Evolutionary conservation across 2,113 vertebrate genomes (phyloP), one percentile per base, ranked within the genome.

Genomic region (Ammodytes marinus): DNA sequence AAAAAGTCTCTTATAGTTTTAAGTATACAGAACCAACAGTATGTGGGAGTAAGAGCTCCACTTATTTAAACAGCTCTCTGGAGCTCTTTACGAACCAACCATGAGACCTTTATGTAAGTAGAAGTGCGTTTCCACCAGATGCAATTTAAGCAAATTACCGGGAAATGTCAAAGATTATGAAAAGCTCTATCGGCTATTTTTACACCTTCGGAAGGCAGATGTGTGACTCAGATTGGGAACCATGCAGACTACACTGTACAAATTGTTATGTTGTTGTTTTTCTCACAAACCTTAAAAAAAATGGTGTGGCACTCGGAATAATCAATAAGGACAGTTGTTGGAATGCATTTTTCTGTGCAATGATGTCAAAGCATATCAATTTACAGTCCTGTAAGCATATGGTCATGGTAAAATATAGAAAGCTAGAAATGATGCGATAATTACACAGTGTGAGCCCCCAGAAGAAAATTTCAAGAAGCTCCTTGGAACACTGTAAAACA

Each of bases 31-130:
- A 27, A 27, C 27, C 27, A 1, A 27, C 27, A 27, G 27, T 27
- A 47, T 74, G 74, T 69, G 65, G 61, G 65, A 89, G 84, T 67
- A 68, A 79, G 60, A 88, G 73, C 72, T 83, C 53, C 82, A 87
- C 74, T 91, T 84, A 85, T 72, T 88, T 66, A 70, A 86, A 79
- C 61, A 77, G 74, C 77, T 82, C 71, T 79, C 69, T 60, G 66
- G 69, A 86, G 69, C 72, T 52, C 45, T 77, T 55, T 66, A 37
- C 6, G 9, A 76, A 69, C 47, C 74, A 76, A 69, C 47, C 74
- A 58, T 12, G 19, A 76, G 77, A 77, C 11, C 27, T 6, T 66
- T 74, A 66, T 66, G 61, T 19, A 64, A 79, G 52, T 66, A 3
- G 43, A 68, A 84, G 66, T 70, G 69, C 71, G 60, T 74, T 78